Conservation (phyloP, 64 coral and sea anemone genomes). For the Montipora capricornis region DNA sequence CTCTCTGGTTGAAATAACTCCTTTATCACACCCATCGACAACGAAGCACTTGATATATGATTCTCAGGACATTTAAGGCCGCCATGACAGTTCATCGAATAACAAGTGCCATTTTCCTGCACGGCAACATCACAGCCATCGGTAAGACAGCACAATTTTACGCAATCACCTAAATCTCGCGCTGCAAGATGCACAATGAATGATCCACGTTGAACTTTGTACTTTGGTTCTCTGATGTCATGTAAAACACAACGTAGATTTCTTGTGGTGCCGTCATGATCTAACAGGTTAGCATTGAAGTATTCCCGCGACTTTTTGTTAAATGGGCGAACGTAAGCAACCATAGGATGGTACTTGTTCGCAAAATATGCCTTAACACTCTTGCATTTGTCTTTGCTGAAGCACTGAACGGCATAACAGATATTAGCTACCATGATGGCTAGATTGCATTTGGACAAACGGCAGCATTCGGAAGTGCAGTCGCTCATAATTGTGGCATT, state of each 20-base stretch:
- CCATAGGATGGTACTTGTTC: constrained; percentile 56
- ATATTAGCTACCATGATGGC: constrained; percentile 12
- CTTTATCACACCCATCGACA: constrained; percentile 7
- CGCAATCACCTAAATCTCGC: constrained; percentile 34
- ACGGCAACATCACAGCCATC: constrained; percentile 37
- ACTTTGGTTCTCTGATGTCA: constrained; percentile 14
- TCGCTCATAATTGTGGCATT: neutral
- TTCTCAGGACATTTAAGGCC: neutral
- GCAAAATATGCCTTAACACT: constrained; percentile 48
- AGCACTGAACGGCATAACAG: constrained; percentile 42
- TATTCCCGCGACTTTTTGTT: neutral
- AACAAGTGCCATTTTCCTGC: constrained; percentile 17
- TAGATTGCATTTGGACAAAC: constrained; percentile 3
- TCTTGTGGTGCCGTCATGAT: neutral
- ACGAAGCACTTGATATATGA: neutral
- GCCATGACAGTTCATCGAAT: constrained; percentile 15
- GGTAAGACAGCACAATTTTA: constrained; percentile 38
- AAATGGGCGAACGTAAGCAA: constrained; percentile 15
- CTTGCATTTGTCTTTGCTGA: constrained; percentile 42
- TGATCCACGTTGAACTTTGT: neutral
- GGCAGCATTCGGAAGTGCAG: constrained; percentile 14
- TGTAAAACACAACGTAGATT: constrained; percentile 14
- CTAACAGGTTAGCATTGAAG: neutral
- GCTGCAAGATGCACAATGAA: neutral
- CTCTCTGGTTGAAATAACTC: neutral